phyloP scores from a whole-genome alignment of 2,797 vertebrate genomes.

The Danio tinwini region DNA sequence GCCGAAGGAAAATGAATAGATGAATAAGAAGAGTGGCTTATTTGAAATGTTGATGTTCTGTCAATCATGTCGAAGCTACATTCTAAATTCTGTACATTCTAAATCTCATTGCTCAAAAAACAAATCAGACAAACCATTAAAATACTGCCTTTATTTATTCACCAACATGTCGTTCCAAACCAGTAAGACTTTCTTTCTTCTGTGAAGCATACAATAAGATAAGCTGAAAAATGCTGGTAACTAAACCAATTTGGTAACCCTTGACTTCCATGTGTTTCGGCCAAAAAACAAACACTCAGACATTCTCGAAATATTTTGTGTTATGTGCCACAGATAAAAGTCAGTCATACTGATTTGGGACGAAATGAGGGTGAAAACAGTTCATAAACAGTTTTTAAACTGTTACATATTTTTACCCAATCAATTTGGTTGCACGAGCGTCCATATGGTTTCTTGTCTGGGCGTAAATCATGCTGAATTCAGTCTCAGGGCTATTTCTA shows the following conservation, averaged over 20 bases:
- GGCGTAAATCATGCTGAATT: neutral
- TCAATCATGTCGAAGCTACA: too few relatives aligned
- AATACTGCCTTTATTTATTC: neutral
- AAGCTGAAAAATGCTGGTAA: slow-evolving; percentile 2
- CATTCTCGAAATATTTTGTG: neutral
- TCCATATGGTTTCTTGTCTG: neutral
- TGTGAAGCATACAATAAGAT: neutral
- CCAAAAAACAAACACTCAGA: neutral
- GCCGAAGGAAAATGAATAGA: too few relatives aligned
- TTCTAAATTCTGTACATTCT: too few relatives aligned
- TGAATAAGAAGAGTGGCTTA: too few relatives aligned
- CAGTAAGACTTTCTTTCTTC: neutral
- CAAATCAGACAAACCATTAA: neutral
- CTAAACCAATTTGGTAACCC: neutral
- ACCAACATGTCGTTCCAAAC: neutral
- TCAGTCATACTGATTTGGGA: neutral
- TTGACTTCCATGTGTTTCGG: neutral
- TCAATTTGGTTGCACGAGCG: neutral
- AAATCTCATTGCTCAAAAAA: neutral
- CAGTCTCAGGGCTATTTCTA: slow-evolving; percentile 13
- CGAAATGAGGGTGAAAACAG: neutral
- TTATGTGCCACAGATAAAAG: neutral
- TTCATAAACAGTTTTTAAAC: neutral
- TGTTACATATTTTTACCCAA: neutral
- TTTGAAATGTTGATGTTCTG: too few relatives aligned